Evolutionary conservation across 2,797 vertebrate species (phyloP), one percentile per base, ranked within the genome.

Genomic region (Neoniphon sammara): DNA sequence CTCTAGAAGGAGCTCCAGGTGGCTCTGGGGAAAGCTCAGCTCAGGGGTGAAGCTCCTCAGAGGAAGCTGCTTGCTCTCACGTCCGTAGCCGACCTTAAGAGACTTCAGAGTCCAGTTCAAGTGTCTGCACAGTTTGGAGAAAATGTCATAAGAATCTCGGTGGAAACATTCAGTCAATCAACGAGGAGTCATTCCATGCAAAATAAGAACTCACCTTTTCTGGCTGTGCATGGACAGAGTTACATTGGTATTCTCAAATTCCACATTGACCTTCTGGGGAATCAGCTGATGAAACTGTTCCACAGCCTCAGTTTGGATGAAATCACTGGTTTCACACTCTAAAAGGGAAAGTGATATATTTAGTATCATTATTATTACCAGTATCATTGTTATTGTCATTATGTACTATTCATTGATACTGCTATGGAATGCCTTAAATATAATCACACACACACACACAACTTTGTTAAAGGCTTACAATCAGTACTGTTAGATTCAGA

Each of bases 191-290:
- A 12, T 44, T 50, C 20, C 14, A 23, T 56, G 42, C 55, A 58
- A 39, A 70, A 60, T 12, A 46, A 31, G 3, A 36, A 7, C 93
- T 93, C 77, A 98, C 97, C 95, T 95, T 88, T 98, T 98, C 85
- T 97, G 97, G 92, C 97, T 99, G 79, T 98, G 97, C 97, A 98
- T 96, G 27, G 97, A 99, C 59, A 98, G 91, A 11, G 97, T 97
- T 46, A 96, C 80, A 61, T 95, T 98, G 47, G 95, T 98, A 72
- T 94, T 97, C 87, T 99, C 97, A 90, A 98, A 95, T 77, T 96
- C 95, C 93, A 98, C 91, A 52, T 95, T 94, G 76, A 97, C 93
- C 67, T 92, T 93, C 62, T 94, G 92, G 7, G 97, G 97, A 72
- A 97, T 74, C 30, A 95, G 91, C 71, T 77, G 89, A 78, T 95